These are phyloP conservation scores for Metopia argyrocephala DNA, from an alignment of 2,888 invertebrate species.

Conservation along the genomic window DNA sequence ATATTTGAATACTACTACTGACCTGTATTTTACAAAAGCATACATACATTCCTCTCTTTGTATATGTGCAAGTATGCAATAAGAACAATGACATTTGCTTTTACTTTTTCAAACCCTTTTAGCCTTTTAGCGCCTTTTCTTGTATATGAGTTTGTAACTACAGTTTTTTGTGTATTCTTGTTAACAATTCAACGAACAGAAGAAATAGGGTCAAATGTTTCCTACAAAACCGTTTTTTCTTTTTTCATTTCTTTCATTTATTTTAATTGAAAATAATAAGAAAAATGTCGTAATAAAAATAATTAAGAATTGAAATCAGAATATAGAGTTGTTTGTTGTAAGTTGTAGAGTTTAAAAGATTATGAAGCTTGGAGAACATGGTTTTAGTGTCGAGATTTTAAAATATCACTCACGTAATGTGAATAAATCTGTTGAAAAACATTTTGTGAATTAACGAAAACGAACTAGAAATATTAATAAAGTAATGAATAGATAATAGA, in stretches of 20 bases:
- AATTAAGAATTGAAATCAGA: neutral
- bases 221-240: conserved; percentile 12
- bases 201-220: conserved; percentile 49
- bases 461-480: no score
- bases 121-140: neutral
- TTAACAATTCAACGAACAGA: neutral
- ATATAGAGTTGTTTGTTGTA: no score
- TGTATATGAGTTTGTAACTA: neutral
- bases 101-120: conserved; percentile 35
- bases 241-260: conserved; percentile 11
- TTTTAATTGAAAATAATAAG: neutral
- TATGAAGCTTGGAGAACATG: no score
- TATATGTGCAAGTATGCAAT: neutral
- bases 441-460: no score
- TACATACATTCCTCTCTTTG: neutral
- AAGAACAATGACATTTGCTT: conserved; percentile 36
- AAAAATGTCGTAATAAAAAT: conserved; percentile 5
- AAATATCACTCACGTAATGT: no score
- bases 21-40: conserved; percentile 4
- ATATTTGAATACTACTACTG: no score
- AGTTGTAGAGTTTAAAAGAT: no score
- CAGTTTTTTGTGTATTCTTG: neutral
- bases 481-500: no score
- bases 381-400: no score
- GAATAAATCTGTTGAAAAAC: no score